Evolutionary conservation across 2,888 invertebrate species (phyloP).

Genomic region (Stomorhina lunata): DNA sequence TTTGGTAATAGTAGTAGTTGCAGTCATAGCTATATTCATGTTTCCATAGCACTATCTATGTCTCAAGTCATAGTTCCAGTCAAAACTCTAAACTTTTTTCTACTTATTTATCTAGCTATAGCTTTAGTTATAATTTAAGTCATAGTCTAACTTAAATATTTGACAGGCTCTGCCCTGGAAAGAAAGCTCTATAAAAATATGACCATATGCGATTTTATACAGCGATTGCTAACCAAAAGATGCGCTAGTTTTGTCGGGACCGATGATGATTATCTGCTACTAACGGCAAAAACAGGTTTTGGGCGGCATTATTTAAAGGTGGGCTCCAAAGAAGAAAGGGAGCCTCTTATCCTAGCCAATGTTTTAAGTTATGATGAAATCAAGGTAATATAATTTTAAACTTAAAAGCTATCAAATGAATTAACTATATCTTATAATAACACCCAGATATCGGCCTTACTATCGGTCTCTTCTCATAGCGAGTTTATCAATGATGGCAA

Average conservation of each 20-base stretch:
- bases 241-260: slow-evolving; percentile 78
- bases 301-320: slow-evolving; percentile 79
- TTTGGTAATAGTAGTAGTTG: too few relatives aligned
- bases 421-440: too few relatives aligned
- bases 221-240: slow-evolving; percentile 80
- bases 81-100: too few relatives aligned
- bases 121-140: too few relatives aligned
- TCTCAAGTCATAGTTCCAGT: too few relatives aligned
- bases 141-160: too few relatives aligned
- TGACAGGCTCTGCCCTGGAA: slow-evolving; percentile 70
- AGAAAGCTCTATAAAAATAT: slow-evolving; percentile 77
- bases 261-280: slow-evolving; percentile 75
- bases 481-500: slow-evolving; percentile 81
- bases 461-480: slow-evolving; percentile 80
- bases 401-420: background rate
- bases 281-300: slow-evolving; percentile 76
- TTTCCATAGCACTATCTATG: too few relatives aligned
- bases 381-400: slow-evolving; percentile 73
- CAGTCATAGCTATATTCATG: too few relatives aligned
- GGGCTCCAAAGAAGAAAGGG: slow-evolving; percentile 79
- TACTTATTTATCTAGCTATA: too few relatives aligned
- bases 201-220: slow-evolving; percentile 78
- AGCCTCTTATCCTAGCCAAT: slow-evolving; percentile 78
- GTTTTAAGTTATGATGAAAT: slow-evolving; percentile 82
- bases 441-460: slow-evolving; percentile 77